Percentiles rank a stretch among this genome's conserved stretches.
phyloP scores from a whole-genome alignment of 1,140 invertebrate species.

The Polyergus mexicanus region DNA sequence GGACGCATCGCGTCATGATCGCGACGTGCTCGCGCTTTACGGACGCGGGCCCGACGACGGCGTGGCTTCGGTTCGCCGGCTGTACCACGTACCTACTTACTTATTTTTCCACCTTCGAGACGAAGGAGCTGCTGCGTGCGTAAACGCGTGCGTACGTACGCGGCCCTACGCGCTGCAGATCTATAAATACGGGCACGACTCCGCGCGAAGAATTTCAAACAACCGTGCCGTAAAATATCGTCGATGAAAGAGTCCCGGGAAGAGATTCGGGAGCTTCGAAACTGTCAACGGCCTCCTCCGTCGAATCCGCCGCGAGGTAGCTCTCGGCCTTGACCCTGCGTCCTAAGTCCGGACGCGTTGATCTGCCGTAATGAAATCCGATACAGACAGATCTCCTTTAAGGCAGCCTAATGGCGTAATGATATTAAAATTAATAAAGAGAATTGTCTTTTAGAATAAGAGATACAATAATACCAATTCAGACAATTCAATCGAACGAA shows the following conservation, averaged over 20 bases:
- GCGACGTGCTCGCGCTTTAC: conserved; percentile 64
- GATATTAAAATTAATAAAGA: background rate
- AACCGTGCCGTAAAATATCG: conserved; percentile 70
- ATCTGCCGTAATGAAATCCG: conserved; percentile 19
- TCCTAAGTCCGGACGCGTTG: background rate
- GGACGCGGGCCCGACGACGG: conserved; percentile 27
- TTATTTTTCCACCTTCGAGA: conserved; percentile 4
- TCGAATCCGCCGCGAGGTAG: conserved; percentile 14
- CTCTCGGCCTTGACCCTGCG: conserved; percentile 52
- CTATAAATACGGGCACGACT: conserved; percentile 75
- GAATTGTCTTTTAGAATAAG: background rate
- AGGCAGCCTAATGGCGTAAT: background rate
- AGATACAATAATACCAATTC: background rate
- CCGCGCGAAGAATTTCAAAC: conserved; percentile 75
- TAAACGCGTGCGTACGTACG: conserved; percentile 56
- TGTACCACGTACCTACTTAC: conserved; percentile 21
- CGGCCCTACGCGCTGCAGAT: conserved; percentile 63
- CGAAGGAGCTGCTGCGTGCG: conserved; percentile 50
- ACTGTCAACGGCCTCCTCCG: background rate
- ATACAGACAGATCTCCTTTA: conserved; percentile 7
- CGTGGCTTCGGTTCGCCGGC: conserved; percentile 22
- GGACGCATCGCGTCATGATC: conserved; percentile 77
- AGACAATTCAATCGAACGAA: background rate
- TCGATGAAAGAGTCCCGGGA: conserved; percentile 42
- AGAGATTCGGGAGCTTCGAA: conserved; percentile 8